Percentiles rank a stretch among this genome's conserved stretches.
These are phyloP conservation scores for Pterostichus niger DNA, from an alignment of 2,888 invertebrate species.

Conservation along the genomic window DNA sequence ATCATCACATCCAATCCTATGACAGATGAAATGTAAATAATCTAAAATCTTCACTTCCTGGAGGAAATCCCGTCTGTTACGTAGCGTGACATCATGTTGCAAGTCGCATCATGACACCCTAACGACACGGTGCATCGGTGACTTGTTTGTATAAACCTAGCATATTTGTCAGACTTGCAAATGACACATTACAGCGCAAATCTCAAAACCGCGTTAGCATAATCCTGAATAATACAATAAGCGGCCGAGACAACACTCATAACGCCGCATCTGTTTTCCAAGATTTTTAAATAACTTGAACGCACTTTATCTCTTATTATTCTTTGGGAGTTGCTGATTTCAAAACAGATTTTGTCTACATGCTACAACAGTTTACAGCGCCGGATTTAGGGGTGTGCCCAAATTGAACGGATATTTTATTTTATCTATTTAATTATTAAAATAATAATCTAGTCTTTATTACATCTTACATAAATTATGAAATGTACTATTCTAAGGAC, in stretches of 20 bases:
- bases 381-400: no score
- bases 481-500: no score
- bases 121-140: constrained; percentile 6
- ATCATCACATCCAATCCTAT: constrained; percentile 10
- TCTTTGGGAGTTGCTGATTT: no score
- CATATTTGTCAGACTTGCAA: constrained; percentile 66
- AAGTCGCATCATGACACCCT: constrained; percentile 21
- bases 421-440: no score
- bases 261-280: constrained; percentile 36
- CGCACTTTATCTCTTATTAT: constrained; percentile 9
- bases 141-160: constrained; percentile 44
- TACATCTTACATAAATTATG: no score
- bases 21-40: constrained; percentile 28
- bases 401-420: no score
- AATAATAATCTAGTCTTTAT: no score
- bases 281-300: constrained; percentile 48
- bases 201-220: constrained; percentile 62
- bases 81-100: not conserved
- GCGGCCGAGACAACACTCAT: constrained; percentile 34
- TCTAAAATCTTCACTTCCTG: not conserved
- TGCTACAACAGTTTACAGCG: no score
- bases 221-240: constrained; percentile 65
- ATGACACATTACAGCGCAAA: constrained; percentile 61
- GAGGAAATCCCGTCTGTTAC: not conserved
- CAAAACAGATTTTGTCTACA: no score